phyloP scores from a whole-genome alignment of 2,888 invertebrate species.

The Leptinotarsa juncta region DNA sequence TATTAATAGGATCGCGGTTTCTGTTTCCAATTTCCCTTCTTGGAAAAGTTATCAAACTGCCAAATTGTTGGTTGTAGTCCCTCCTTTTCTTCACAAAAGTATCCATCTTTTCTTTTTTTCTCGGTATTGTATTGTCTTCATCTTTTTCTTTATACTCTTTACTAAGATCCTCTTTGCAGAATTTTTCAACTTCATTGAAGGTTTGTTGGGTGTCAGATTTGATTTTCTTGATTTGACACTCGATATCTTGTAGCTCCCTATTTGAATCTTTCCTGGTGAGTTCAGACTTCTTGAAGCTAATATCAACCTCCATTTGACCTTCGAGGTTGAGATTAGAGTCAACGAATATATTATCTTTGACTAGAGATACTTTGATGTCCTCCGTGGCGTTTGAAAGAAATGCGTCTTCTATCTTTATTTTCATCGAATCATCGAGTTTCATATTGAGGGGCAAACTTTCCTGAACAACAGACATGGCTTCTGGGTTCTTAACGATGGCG shows the following conservation, averaged over 20 bases:
- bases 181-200: conserved; percentile 59
- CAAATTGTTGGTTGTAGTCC: conserved; percentile 63
- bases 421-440: conserved; percentile 53
- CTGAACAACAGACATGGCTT: conserved; percentile 34
- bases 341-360: conserved; percentile 36
- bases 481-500: conserved; percentile 42
- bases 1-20: conserved; percentile 59
- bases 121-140: conserved; percentile 64
- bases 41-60: conserved; percentile 63
- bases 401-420: conserved; percentile 70
- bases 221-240: conserved; percentile 56
- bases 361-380: conserved; percentile 60
- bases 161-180: conserved; percentile 62
- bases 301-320: conserved; percentile 50
- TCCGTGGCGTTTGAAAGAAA: conserved; percentile 72
- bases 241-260: conserved; percentile 58
- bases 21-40: conserved; percentile 58
- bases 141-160: conserved; percentile 64
- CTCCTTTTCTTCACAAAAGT: conserved; percentile 61
- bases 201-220: conserved; percentile 57
- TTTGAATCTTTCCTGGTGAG: conserved; percentile 58
- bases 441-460: conserved; percentile 24
- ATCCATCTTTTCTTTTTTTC: conserved; percentile 70
- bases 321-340: conserved; percentile 52
- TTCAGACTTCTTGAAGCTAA: conserved; percentile 11